phyloP scores from a whole-genome alignment of 1,140 invertebrate genomes.

The Ephestia elutella region DNA sequence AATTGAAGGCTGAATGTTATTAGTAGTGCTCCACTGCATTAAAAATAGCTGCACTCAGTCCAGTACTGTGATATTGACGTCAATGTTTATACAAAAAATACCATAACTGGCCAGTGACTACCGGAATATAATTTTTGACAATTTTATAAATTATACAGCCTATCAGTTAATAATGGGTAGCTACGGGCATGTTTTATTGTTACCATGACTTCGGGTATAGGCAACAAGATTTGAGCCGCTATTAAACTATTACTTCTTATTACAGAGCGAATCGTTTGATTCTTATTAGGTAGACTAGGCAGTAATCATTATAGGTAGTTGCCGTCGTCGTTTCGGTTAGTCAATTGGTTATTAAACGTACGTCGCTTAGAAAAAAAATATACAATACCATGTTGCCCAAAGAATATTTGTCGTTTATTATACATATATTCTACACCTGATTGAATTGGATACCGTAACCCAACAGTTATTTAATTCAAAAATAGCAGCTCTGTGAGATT shows the following conservation, averaged over 20 bases:
- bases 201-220: slow-evolving; percentile 20
- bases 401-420: too few relatives aligned
- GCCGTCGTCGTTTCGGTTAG: slow-evolving; percentile 2
- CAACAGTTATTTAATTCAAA: too few relatives aligned
- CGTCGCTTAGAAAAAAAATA: too few relatives aligned
- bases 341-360: too few relatives aligned
- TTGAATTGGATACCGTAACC: too few relatives aligned
- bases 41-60: neutral
- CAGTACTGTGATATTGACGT: neutral
- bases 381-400: too few relatives aligned
- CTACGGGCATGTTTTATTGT: slow-evolving; percentile 49
- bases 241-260: slow-evolving; percentile 10
- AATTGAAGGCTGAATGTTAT: neutral
- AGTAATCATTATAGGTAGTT: neutral
- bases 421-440: too few relatives aligned
- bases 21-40: too few relatives aligned
- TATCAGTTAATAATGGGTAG: slow-evolving; percentile 58
- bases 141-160: slow-evolving; percentile 69
- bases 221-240: slow-evolving; percentile 10
- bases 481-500: too few relatives aligned
- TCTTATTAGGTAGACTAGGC: too few relatives aligned
- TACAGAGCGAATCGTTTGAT: too few relatives aligned
- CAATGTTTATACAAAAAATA: slow-evolving; percentile 43
- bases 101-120: slow-evolving; percentile 67
- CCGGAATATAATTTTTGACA: slow-evolving; percentile 72